Percentiles rank a stretch among this genome's conserved stretches.
Evolutionary conservation across 2,888 invertebrate species (phyloP).

Genomic region (Gortyna flavago): DNA sequence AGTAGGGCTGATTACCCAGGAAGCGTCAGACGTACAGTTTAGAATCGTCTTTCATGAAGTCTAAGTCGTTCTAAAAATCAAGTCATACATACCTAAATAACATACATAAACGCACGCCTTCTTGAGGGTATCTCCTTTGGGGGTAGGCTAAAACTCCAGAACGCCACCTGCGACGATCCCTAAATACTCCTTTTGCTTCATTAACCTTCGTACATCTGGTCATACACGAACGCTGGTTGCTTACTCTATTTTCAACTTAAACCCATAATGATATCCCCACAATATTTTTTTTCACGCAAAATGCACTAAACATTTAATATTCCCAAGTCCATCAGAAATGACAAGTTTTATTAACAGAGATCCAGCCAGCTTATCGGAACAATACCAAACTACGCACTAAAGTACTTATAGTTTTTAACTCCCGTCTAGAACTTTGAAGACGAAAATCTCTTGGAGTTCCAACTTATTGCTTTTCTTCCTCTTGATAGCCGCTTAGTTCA

Average conservation of each 20-base stretch:
- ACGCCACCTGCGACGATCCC: neutral
- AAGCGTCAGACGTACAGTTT: no score
- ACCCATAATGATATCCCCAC: neutral
- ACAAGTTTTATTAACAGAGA: conserved; percentile 52
- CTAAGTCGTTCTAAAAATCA: neutral
- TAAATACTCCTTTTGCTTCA: neutral
- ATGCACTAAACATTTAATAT: conserved; percentile 21
- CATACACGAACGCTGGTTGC: neutral
- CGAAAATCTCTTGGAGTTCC: conserved; percentile 62
- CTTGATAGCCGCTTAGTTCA: conserved; percentile 58
- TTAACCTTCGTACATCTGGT: neutral
- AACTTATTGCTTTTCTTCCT: conserved; percentile 63
- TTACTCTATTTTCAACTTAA: neutral
- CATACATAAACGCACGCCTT: neutral
- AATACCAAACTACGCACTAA: conserved; percentile 52
- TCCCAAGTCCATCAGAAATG: conserved; percentile 20
- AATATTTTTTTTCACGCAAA: neutral
- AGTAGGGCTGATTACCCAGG: neutral
- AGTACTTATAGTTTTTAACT: conserved; percentile 64
- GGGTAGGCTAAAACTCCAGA: neutral
- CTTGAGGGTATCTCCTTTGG: neutral
- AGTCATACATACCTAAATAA: neutral
- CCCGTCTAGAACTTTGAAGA: conserved; percentile 55
- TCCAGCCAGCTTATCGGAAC: conserved; percentile 48
- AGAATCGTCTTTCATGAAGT: neutral